A percentile compares a stretch with the other conserved stretches of the same genome.
phyloP scores from a whole-genome alignment of 1,140 invertebrate species.

The Rhysida immarginata region DNA sequence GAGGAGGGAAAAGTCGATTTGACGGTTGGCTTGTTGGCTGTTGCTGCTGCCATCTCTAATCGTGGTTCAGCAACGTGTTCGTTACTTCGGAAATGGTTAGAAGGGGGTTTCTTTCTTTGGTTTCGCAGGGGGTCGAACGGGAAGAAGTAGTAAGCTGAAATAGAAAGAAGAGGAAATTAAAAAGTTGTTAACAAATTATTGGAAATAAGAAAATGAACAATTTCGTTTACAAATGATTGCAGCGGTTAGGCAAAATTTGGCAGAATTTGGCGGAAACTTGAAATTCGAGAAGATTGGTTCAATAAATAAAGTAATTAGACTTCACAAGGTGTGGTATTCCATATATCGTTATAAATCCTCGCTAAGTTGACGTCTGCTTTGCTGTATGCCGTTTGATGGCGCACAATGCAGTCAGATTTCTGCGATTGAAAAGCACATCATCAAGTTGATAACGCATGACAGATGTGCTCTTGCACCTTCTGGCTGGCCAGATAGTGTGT shows the following conservation, averaged over 20 bases:
- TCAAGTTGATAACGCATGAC: too few species aligned
- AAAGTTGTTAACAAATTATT: neutral
- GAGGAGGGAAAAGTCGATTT: too few species aligned
- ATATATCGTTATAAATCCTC: too few species aligned
- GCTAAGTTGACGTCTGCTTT: too few species aligned
- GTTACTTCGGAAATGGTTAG: slow-evolving; percentile 18
- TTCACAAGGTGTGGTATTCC: too few species aligned
- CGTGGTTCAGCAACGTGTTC: slow-evolving; percentile 17
- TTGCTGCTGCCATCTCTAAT: slow-evolving; percentile 10
- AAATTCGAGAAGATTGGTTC: neutral
- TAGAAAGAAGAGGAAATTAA: neutral
- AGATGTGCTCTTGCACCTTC: too few species aligned
- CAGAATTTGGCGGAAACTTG: neutral
- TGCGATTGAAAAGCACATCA: too few species aligned
- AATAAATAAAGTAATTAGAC: too few species aligned
- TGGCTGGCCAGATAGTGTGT: too few species aligned
- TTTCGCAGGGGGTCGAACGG: slow-evolving; percentile 5
- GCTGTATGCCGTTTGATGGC: too few species aligned
- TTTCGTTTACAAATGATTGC: neutral
- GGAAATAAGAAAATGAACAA: neutral
- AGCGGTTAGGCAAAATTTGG: neutral
- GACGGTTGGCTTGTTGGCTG: too few species aligned
- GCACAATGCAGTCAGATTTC: too few species aligned
- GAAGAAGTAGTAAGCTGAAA: neutral
- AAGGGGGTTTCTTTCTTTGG: slow-evolving; percentile 16